phyloP scores from a whole-genome alignment of 1,140 invertebrate genomes.

The Cyphomyrmex costatus region DNA sequence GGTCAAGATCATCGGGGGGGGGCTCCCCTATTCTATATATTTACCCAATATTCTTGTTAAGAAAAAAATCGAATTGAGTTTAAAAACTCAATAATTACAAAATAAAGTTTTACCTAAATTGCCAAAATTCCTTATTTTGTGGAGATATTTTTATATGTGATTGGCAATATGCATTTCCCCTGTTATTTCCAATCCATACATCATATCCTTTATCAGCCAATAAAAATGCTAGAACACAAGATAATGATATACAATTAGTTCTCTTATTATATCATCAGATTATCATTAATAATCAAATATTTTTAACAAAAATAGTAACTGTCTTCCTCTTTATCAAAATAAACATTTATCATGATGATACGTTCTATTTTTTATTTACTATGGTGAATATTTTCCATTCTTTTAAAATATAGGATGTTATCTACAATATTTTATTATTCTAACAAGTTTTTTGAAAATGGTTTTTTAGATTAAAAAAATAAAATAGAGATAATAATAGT shows the following conservation, averaged over 20 bases:
- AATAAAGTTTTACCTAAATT: slow-evolving; percentile 49
- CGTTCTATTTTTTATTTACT: neutral
- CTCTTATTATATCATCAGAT: neutral
- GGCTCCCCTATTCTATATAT: too few species aligned
- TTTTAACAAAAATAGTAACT: neutral
- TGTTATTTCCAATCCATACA: slow-evolving; percentile 89
- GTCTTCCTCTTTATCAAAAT: neutral
- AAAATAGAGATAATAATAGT: too few species aligned
- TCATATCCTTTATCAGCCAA: slow-evolving; percentile 91
- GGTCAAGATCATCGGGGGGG: too few species aligned
- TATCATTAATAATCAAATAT: neutral
- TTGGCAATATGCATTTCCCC: slow-evolving; percentile 87
- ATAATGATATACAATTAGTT: neutral
- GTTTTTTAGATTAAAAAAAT: too few species aligned
- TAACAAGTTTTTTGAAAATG: neutral
- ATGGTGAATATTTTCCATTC: neutral
- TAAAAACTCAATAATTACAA: neutral
- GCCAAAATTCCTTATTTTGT: slow-evolving; percentile 66
- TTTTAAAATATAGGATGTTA: neutral
- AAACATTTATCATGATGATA: neutral
- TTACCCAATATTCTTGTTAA: too few species aligned
- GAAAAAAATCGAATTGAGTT: too few species aligned
- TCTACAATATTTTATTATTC: neutral
- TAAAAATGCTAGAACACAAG: slow-evolving; percentile 80
- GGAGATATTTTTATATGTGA: slow-evolving; percentile 81